Evolutionary conservation across 1,140 invertebrate species (phyloP).

Genomic region (Drosophila hydei): DNA sequence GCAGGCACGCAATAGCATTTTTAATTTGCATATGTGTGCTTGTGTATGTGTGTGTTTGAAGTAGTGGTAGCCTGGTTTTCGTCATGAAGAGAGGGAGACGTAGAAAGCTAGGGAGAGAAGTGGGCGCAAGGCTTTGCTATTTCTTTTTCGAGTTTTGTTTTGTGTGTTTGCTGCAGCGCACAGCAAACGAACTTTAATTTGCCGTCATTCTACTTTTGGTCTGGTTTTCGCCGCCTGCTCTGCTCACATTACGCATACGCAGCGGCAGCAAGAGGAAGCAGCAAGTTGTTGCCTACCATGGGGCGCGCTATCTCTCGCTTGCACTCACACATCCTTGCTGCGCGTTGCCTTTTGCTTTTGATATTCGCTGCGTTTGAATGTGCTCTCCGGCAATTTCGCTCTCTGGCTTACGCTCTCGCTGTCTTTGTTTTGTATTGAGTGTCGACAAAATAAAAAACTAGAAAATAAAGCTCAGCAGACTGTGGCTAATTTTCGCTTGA

Average conservation of each 20-base stretch:
- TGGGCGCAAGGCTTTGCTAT: neutral
- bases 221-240: constrained; percentile 40
- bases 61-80: constrained; percentile 57
- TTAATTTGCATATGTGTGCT: constrained; percentile 33
- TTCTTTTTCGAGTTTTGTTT: constrained; percentile 15
- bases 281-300: constrained; percentile 62
- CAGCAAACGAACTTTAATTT: constrained; percentile 65
- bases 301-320: constrained; percentile 40
- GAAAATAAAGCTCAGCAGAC: constrained; percentile 45
- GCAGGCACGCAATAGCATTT: constrained; percentile 40
- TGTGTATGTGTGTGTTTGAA: constrained; percentile 20
- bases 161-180: constrained; percentile 24
- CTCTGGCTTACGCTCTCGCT: constrained; percentile 11
- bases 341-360: neutral
- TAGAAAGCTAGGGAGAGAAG: neutral
- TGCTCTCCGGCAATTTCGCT: neutral
- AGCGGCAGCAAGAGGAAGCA: constrained; percentile 43
- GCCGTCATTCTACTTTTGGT: constrained; percentile 67
- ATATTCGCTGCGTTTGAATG: neutral
- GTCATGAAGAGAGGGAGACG: neutral
- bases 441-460: constrained; percentile 15
- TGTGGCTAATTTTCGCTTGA: constrained; percentile 43
- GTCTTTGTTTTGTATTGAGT: constrained; percentile 52
- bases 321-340: constrained; percentile 3
- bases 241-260: constrained; percentile 71